These are phyloP conservation scores for Cherax quadricarinatus DNA, from an alignment of 1,140 invertebrate species.

Conservation along the genomic window DNA sequence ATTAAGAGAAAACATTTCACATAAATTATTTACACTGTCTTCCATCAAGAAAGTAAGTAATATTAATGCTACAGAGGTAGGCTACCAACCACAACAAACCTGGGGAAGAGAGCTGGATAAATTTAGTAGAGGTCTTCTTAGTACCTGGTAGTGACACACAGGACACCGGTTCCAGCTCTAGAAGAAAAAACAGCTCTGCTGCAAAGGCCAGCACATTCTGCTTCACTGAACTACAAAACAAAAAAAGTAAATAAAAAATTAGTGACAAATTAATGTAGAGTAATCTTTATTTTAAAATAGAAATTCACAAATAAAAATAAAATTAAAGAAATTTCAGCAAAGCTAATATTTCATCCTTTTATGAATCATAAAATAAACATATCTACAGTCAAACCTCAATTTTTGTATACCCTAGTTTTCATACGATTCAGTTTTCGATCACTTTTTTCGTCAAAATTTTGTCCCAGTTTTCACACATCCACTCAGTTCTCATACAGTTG, in stretches of 20 bases:
- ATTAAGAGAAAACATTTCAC: no score
- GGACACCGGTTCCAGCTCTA: constrained; percentile 95
- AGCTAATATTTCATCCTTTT: no score
- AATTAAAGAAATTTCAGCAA: constrained; percentile 17
- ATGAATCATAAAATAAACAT: no score
- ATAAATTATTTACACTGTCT: background rate
- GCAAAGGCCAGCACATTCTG: constrained; percentile 95
- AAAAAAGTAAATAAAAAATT: no score
- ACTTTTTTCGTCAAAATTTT: no score
- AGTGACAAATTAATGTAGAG: no score
- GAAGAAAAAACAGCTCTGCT: constrained; percentile 95
- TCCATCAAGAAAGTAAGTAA: background rate
- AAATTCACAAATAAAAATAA: constrained; percentile 10
- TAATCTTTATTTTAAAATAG: no score
- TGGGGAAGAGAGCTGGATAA: constrained; percentile 69
- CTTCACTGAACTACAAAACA: constrained; percentile 86
- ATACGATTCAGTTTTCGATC: no score
- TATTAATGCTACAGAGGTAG: background rate
- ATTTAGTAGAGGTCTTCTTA: constrained; percentile 70
- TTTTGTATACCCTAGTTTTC: no score
- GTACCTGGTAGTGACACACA: constrained; percentile 86
- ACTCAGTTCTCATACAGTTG: no score
- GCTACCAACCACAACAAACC: constrained; percentile 48
- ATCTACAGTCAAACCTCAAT: no score
- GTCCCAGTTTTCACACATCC: no score